Base-by-base conservation (phyloP, 2,113 vertebrate species). In the Anguilla japonica region DNA sequence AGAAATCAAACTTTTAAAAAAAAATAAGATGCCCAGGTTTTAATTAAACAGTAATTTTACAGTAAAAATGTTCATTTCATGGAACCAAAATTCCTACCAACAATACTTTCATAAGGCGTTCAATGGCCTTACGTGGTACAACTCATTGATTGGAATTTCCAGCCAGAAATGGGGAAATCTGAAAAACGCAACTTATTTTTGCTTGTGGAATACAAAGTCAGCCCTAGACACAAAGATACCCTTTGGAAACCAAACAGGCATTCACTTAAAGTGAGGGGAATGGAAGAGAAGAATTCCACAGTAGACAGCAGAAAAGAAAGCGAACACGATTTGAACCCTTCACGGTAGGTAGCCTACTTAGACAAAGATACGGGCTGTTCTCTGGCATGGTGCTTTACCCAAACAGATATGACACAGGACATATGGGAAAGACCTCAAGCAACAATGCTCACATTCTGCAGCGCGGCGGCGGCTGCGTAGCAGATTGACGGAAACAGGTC, bases 401-500 rank as follows among this genome's bases (percentile, higher is more conserved):
- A 29, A 89, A 92, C 88, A 50, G 85, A 92, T 91, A 92, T 94
- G 89, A 93, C 87, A 29, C 53, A 82, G 83, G 85, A 84, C 71
- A 34, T 56, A 83, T 8, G 78, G 46, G 34, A 20, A 43, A 78
- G 75, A 41, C 67, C 82, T 57, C 82, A 18, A 43, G 53, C 71
- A 86, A 82, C 82, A 86, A 83, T 16, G 82, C 71, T 40, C 16
- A 22, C 60, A 50, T 83, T 67, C 26, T 40, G 7, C 40, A 5
- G 40, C 26, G 16, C 8, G 6, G 43, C 22, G 40, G 71, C 53
- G 79, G 79, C 56, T 79, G 84, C 41, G 83, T 41, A 84, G 75
- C 43, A 29, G 22, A 84, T n/a, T 79, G 81, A 87, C 46, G 83
- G 57, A 84, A 79, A 82, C 15, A 2, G 29, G 41, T 79, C 39